Conservation (phyloP, 2,113 vertebrate species). For the Hydrolagus affinis region DNA sequence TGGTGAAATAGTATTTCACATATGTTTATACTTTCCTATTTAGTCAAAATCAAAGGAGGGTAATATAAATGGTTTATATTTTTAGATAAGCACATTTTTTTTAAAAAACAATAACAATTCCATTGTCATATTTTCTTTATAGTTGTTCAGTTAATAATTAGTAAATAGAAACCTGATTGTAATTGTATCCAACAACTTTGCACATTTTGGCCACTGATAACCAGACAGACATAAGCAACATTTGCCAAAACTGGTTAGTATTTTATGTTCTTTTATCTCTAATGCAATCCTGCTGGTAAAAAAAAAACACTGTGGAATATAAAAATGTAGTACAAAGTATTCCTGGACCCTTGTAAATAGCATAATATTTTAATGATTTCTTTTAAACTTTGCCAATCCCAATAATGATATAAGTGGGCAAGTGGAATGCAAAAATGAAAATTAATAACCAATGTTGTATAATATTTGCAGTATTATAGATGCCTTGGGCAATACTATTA, state of each 20-base stretch:
- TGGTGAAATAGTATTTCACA: too few relatives aligned
- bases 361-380: slow-evolving; percentile 7
- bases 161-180: neutral
- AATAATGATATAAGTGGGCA: slow-evolving; percentile 8
- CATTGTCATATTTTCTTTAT: too few relatives aligned
- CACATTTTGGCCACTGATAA: neutral
- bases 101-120: too few relatives aligned
- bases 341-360: neutral
- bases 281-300: slow-evolving; percentile 21
- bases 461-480: slow-evolving; percentile 17
- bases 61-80: too few relatives aligned
- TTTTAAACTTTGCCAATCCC: slow-evolving; percentile 30
- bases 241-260: neutral
- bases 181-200: neutral
- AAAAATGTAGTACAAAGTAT: slow-evolving; percentile 9
- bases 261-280: neutral
- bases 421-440: slow-evolving; percentile 21
- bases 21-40: too few relatives aligned
- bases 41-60: too few relatives aligned
- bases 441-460: slow-evolving; percentile 12
- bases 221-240: neutral
- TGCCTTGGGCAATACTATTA: slow-evolving; percentile 24
- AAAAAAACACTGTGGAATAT: neutral
- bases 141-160: too few relatives aligned
- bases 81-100: too few relatives aligned